Evolutionary conservation across 1,140 invertebrate genomes (phyloP), one percentile per base, ranked within the genome.

Genomic region (Aphidius ervi): DNA sequence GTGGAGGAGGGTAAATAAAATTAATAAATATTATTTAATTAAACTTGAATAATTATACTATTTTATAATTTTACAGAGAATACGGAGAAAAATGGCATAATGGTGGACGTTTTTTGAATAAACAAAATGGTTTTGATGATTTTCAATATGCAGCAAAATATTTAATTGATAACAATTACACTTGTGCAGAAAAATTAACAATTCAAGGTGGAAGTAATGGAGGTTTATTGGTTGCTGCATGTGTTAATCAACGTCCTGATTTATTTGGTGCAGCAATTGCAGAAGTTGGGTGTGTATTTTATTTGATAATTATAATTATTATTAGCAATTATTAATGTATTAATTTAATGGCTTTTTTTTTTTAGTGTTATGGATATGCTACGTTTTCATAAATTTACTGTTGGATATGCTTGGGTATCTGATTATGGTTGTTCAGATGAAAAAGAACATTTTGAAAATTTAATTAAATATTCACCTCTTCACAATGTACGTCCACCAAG

Each of bases 51-150:
- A 55, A 52, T 7, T 48, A 5, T 31, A 31, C 6, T 40, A 56
- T 46, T 53, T 57, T 62, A 16, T 40, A 48, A 40, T 58, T 52
- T 65, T 72, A 55, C 74, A 92, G 95, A 1, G 97, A 99, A 80
- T 99, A 99, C 79, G 97, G 97, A 46, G 92, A 97, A 77, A 88
- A 87, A 58, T 99, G 97, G 97, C 96, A 99, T 77, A 93, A 98
- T 77, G 89, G 80, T 10, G 97, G 97, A 9, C 86, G 92, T 31
- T 83, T 95, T 50, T 82, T 88, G 0, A 97, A 98, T 65, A 99
- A 99, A 76, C 97, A 99, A 81, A 99, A 99, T 81, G 90, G 90
- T 46, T 99, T 99, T 78, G 90, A 98, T 80, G 97, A 99, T 81
- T 98, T 99, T 78, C 91, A 94, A 73, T 81, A 85, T 62, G 95